Base-by-base conservation (phyloP, 2,113 vertebrate species). In the Boulengeromyrus knoepffleri region DNA sequence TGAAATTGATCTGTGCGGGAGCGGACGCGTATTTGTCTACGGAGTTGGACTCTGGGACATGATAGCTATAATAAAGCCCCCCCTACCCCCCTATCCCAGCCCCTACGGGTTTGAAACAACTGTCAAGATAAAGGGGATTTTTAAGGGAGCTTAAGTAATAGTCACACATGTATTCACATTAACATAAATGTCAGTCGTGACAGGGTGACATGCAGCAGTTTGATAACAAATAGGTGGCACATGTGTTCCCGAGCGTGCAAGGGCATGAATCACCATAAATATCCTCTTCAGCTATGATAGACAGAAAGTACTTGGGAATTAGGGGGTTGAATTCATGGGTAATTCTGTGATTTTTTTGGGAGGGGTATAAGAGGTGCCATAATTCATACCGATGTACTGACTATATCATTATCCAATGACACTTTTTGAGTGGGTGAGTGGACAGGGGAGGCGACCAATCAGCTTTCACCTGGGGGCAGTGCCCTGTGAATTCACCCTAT, bases 1-100 rank as follows among this genome's bases (percentile, higher is more conserved):
- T 89, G 89, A 89, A 89, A 89, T 89, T 89, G 89, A 89, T 85
- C 77, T 89, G 52, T 3, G 80, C 80, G 31, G 21, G 21, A 85
- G 77, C 42, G 36, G 53, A 85, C 39, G 9, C 17, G 39, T 53
- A 85, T 89, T 27, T 17, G 77, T 89, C 80, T 89, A 50, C 24
- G 3, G 77, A 70, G 80, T 53, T 85, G 52, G 89, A 89, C 77
- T 89, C 74, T 21, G 39, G 80, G 53, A 85, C 80, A 47, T 62
- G 13, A 85, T 47, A 45, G 36, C 80, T 13, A 52, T 52, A 46
- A 12, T 47, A 53, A 46, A 21, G 49, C 21, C 36, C 36, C 47
- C 52, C 46, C 45, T 46, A 31, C 27, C 62, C 9, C 36, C 36
- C 36, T 5, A 53, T 19, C 53, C 5, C 53, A 56, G 53, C 53